Evolutionary conservation across 2,888 invertebrate species (phyloP).

Genomic region (Leptopilina myrica): DNA sequence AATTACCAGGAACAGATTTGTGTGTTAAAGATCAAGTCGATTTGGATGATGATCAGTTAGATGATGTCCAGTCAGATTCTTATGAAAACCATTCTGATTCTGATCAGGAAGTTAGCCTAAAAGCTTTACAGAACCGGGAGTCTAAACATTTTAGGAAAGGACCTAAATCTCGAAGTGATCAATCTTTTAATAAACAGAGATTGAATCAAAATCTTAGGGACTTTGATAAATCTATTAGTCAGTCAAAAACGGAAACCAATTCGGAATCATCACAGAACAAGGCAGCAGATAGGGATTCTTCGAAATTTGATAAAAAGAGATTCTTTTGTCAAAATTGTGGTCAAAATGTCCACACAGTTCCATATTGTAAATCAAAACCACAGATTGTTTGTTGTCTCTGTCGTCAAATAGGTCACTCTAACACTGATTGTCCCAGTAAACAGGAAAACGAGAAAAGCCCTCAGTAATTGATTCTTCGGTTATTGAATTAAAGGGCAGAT

Average conservation of each 20-base stretch:
- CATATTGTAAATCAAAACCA: no score
- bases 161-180: no score
- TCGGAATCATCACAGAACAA: not conserved
- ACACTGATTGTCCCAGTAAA: not conserved
- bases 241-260: not conserved
- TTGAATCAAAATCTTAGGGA: not conserved
- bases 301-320: not conserved
- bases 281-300: not conserved
- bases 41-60: no score
- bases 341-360: not conserved
- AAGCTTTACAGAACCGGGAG: not conserved
- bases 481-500: not conserved
- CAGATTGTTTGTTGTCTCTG: not conserved
- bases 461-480: not conserved
- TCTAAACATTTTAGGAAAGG: no score
- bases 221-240: not conserved
- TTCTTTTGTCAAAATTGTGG: not conserved
- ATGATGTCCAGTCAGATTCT: not conserved
- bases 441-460: slow-evolving; percentile 9
- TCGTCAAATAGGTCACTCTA: not conserved
- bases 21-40: not conserved
- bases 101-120: not conserved
- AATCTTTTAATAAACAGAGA: not conserved
- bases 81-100: not conserved
- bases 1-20: not conserved